Evolutionary conservation across 2,113 vertebrate species (phyloP).

Genomic region (Elephas maximus): DNA sequence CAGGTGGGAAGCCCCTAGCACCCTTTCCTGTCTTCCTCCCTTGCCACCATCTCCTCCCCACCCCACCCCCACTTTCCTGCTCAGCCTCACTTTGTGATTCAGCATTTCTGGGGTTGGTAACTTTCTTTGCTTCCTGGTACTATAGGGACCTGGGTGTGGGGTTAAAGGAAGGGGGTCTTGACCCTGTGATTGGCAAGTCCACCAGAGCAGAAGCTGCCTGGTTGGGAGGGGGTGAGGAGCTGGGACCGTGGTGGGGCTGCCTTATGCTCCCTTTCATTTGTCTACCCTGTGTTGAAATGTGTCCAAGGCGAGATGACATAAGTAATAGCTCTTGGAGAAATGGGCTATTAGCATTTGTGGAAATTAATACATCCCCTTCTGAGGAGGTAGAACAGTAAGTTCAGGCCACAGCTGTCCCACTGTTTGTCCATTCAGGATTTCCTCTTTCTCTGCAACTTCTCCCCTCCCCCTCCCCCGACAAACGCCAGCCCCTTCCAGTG

Average conservation of each 20-base stretch:
- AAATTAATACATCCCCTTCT: slow-evolving; percentile 75
- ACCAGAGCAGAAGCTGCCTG: neutral
- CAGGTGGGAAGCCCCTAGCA: neutral
- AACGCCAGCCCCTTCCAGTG: neutral
- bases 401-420: slow-evolving; percentile 72
- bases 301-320: slow-evolving; percentile 76
- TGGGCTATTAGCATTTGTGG: slow-evolving; percentile 78
- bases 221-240: neutral
- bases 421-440: slow-evolving; percentile 61
- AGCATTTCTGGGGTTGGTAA: slow-evolving; percentile 79
- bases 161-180: slow-evolving; percentile 24
- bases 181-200: neutral
- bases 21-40: slow-evolving; percentile 22
- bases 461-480: slow-evolving; percentile 61
- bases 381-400: slow-evolving; percentile 66
- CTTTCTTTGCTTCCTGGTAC: slow-evolving; percentile 66
- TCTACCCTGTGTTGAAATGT: slow-evolving; percentile 51
- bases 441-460: slow-evolving; percentile 58
- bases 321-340: slow-evolving; percentile 80
- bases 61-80: slow-evolving; percentile 74
- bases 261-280: neutral
- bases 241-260: neutral
- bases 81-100: slow-evolving; percentile 81
- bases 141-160: neutral
- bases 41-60: slow-evolving; percentile 48